Evolutionary conservation across 2,797 vertebrate genomes (phyloP), one percentile per base, ranked within the genome.

Genomic region (Cuculus canorus): DNA sequence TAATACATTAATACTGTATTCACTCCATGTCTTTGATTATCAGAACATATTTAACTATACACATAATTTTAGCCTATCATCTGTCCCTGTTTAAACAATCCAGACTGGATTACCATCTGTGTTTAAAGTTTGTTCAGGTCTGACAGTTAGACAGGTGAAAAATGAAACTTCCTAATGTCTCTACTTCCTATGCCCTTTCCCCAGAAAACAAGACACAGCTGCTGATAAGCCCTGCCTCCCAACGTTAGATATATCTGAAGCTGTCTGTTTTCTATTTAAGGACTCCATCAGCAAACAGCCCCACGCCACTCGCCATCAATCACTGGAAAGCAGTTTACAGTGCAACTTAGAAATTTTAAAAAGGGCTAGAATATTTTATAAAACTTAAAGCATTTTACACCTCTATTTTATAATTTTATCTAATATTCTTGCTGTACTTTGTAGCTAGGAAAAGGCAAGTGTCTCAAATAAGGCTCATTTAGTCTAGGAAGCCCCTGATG

Each of bases 141-240:
- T 81, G 54, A 78, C 57, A 60, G 33, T 28, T 39, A 91, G n/a
- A 93, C 8, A 52, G 37, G 22, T 63, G 14, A 47, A 95, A 86
- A 78, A 54, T 25, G 35, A 88, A 87, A 45, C 76, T 91, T 83
- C 22, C 43, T 73, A 30, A 47, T 54, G 70, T 54, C 60, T 70
- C 0, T 23, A 65, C 17, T 63, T 39, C 28, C 43, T 72, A 50
- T 16, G 64, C 43, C 28, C 66, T 86, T 78, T 84, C 39, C 60
- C 50, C 63, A 86, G 86, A 86, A 82, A 92, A 86, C 73, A 92
- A 90, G 90, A 86, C 83, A 64, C 75, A 80, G 50, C 41, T 85
- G 71, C 71, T 89, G 93, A 78, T 91, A 95, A 96, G 37, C 60
- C 45, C 81, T 92, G 48, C 64, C 28, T 95, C 70, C 66, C 54